Evolutionary conservation across 2,888 invertebrate species (phyloP), one percentile per base, ranked within the genome.

Genomic region (Galerucella calmariensis): DNA sequence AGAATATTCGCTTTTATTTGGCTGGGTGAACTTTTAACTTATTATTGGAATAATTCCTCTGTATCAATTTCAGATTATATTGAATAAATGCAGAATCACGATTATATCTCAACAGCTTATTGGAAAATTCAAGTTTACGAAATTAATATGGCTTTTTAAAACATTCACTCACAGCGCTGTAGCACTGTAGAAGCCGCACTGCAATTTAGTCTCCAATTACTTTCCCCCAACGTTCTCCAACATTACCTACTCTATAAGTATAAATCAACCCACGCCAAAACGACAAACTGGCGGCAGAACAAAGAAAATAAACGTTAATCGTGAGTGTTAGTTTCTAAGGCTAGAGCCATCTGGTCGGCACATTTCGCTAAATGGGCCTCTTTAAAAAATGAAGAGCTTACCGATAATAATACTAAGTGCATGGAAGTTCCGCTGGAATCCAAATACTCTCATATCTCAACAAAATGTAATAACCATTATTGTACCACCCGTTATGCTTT

Each of bases 371-470:
- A 82, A 80, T 83, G 82, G 79, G 79, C 75, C 76, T 16, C 76
- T 77, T 80, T 82, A 82, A 82, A 82, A 82, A 83, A 84, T 85
- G 81, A 79, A 78, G 77, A 79, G 82, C 82, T 83, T 81, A 81
- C 82, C 82, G 83, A 84, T 84, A 84, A 84, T 84, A 84, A 83
- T 82, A 82, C 84, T 84, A 84, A 85, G 84, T 84, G 84, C 84
- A 81, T 79, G 81, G 78, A 79, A 81, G 81, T 80, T 82, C 79
- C 81, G 80, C 81, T 81, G 79, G 82, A 81, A 81, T 81, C 81
- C 79, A 80, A 84, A 83, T 82, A 80, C 82, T 81, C 84, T 82
- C 84, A 83, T 84, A 84, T 84, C 83, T 84, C 84, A 83, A 81
- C 82, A 58, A 82, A 83, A 85, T 80, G 83, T 82, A 84, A 84